Conservation (phyloP, 2,888 invertebrate genomes). For the Ceratothoa steindachneri region DNA sequence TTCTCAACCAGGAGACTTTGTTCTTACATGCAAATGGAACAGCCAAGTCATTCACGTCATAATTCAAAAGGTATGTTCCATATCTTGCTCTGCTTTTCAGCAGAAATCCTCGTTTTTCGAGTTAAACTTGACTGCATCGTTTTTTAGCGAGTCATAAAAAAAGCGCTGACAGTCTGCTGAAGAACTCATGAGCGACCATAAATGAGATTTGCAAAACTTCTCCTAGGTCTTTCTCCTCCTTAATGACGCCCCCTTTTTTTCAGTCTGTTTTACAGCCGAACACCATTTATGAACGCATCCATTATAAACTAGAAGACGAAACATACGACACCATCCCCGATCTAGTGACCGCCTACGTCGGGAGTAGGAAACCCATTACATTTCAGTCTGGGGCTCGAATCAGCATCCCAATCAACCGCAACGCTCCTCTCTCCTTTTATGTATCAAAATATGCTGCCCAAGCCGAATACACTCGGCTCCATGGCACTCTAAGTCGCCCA, state of each 20-base stretch:
- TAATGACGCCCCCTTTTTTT: too few relatives aligned
- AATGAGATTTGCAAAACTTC: too few relatives aligned
- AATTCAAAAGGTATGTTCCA: conserved; percentile 73
- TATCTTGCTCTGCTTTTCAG: too few relatives aligned
- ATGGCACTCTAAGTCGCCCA: conserved; percentile 30
- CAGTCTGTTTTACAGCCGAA: conserved; percentile 79
- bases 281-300: conserved; percentile 84
- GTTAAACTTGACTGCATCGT: too few relatives aligned
- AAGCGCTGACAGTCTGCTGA: too few relatives aligned
- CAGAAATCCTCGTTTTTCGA: too few relatives aligned
- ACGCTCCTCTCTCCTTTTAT: conserved; percentile 62
- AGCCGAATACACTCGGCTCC: conserved; percentile 33
- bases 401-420: conserved; percentile 71
- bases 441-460: conserved; percentile 58
- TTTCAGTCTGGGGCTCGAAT: conserved; percentile 82
- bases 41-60: conserved; percentile 83
- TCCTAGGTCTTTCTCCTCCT: too few relatives aligned
- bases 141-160: too few relatives aligned
- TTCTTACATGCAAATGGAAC: conserved; percentile 81
- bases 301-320: conserved; percentile 91
- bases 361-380: conserved; percentile 83
- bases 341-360: conserved; percentile 87
- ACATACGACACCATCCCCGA: conserved; percentile 89
- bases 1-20: conserved; percentile 89
- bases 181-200: too few relatives aligned